Percentiles rank a stretch among this genome's conserved stretches.
These are phyloP conservation scores for Falco peregrinus DNA, from an alignment of 2,797 vertebrate genomes.

Conservation along the genomic window DNA sequence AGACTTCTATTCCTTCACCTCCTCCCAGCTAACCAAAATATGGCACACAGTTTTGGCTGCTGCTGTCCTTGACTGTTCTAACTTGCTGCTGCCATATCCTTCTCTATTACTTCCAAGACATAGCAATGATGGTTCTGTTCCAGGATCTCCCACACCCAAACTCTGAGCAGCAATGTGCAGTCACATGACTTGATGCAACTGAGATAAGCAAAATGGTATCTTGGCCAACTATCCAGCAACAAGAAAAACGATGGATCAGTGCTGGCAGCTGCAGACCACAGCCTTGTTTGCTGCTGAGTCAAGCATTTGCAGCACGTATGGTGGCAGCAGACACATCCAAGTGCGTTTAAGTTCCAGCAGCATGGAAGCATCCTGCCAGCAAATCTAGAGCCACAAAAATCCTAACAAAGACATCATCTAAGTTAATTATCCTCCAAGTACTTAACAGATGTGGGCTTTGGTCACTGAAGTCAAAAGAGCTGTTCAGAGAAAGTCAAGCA, in stretches of 20 bases:
- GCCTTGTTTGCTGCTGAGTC: background rate
- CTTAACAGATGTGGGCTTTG: background rate
- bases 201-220: background rate
- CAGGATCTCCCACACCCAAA: background rate
- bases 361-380: background rate
- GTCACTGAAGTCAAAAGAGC: background rate
- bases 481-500: background rate
- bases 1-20: constrained; percentile 26
- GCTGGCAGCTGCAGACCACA: constrained; percentile 1
- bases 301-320: background rate
- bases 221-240: background rate
- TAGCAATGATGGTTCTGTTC: background rate
- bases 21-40: constrained; percentile 45
- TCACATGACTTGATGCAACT: background rate
- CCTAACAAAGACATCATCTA: background rate
- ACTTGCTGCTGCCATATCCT: constrained; percentile 3
- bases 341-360: background rate
- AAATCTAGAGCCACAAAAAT: background rate
- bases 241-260: background rate
- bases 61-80: background rate
- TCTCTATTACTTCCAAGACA: background rate
- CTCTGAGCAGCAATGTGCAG: background rate
- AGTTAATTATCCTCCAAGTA: background rate
- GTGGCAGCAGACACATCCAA: background rate
- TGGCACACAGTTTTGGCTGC: constrained; percentile 44